Base-by-base conservation (phyloP, 2,888 invertebrate species). In the Taenaris catops region DNA sequence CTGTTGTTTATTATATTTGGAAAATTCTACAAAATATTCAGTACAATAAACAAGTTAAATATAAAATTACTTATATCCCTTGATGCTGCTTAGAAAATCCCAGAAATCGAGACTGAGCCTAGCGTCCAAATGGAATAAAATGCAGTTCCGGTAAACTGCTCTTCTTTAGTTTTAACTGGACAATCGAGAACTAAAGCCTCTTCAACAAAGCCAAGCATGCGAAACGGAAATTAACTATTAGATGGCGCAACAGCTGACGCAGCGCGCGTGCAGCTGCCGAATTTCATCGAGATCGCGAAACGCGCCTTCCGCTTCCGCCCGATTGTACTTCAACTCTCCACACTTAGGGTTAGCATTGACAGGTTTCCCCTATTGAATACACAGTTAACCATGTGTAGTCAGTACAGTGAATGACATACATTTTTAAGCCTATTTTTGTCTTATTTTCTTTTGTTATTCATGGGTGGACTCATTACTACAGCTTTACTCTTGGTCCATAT, bases 401-500 rank as follows among this genome's bases (percentile, higher is more conserved):
- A 14, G 14, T 14, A 14, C 44, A 83, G n/a, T n/a, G n/a, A n/a
- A n/a, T n/a, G n/a, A n/a, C n/a, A n/a, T n/a, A n/a, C n/a, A n/a
- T n/a, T n/a, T n/a, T n/a, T n/a, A n/a, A n/a, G n/a, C n/a, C n/a
- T n/a, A n/a, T n/a, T n/a, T n/a, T n/a, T n/a, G n/a, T n/a, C n/a
- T n/a, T n/a, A 86, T 0, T 76, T 80, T 46, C 81, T 62, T 40
- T 84, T 65, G 4, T 79, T 81, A 42, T 76, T 81, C 25, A 81
- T 65, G 2, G 87, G 86, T 1, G 89, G 89, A 17, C 80, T 86
- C 79, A 88, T 87, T 1, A 89, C 90, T 3, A 92, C 88, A 1
- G 91, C 88, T 53, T 92, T 90, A 58, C 93, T 92, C 63, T 95
- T 95, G 2, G 94, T 92, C 97, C 97, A 97, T 53, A 97, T 97